These are phyloP conservation scores for Rousettus madagascariensis DNA, from an alignment of 2,797 vertebrate species.

Conservation along the genomic window DNA sequence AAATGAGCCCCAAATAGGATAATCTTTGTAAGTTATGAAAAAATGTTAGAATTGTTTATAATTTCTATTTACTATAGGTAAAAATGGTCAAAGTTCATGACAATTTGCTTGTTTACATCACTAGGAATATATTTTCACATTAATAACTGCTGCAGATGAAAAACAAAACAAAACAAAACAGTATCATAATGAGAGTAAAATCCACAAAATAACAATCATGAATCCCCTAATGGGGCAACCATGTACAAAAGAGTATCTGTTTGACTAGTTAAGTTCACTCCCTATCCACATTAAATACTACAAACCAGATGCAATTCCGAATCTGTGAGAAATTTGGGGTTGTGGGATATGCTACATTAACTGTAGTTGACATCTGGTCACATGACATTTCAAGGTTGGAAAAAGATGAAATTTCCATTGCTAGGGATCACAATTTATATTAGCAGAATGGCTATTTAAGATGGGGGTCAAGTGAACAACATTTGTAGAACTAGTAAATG, in stretches of 20 bases:
- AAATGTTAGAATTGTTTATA: constrained; percentile 43
- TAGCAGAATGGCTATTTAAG: not conserved
- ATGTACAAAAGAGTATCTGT: not conserved
- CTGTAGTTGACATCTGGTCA: not conserved
- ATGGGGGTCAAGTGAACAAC: not conserved
- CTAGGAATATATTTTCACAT: constrained; percentile 26
- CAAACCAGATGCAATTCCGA: not conserved
- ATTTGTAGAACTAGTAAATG: not conserved
- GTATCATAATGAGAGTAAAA: not conserved
- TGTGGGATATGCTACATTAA: not conserved
- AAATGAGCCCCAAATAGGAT: constrained; percentile 49
- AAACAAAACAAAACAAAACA: not conserved
- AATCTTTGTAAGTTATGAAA: constrained; percentile 3
- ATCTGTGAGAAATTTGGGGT: not conserved
- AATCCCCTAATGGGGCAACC: not conserved
- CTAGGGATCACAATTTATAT: not conserved
- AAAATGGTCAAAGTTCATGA: constrained; percentile 50
- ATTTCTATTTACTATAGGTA: constrained; percentile 13
- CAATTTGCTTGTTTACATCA: constrained; percentile 34
- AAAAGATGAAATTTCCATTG: not conserved
- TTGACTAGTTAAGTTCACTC: not conserved
- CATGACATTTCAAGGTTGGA: not conserved
- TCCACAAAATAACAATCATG: constrained; percentile 20
- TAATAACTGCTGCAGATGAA: constrained; percentile 16
- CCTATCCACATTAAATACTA: not conserved